A percentile compares a stretch with the other conserved stretches of the same genome.
phyloP scores from a whole-genome alignment of 2,797 vertebrate genomes.

The Ctenopoma kingsleyae region DNA sequence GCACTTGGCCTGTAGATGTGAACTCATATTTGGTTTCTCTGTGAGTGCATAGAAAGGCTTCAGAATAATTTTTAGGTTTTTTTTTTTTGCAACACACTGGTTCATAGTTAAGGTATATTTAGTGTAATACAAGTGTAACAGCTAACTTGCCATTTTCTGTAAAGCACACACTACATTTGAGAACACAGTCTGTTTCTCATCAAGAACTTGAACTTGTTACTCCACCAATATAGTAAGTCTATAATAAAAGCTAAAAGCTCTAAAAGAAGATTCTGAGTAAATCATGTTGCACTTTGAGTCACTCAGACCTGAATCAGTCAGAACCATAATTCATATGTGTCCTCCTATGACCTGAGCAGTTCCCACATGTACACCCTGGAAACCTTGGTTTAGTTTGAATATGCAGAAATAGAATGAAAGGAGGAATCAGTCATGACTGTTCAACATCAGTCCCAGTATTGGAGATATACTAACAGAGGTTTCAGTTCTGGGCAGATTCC shows the following conservation, averaged over 20 bases:
- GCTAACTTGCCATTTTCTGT: background rate
- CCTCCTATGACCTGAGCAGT: too few relatives aligned
- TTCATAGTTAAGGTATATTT: background rate
- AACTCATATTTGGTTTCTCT: conserved; percentile 25
- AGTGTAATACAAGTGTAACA: background rate
- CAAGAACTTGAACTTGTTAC: background rate
- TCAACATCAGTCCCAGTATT: background rate
- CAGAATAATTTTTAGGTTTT: too few relatives aligned
- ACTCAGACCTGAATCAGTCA: background rate
- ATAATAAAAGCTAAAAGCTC: background rate
- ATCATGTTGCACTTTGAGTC: conserved; percentile 1
- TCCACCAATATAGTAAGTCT: background rate
- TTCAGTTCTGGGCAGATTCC: background rate
- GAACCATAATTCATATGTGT: background rate
- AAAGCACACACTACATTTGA: too few relatives aligned
- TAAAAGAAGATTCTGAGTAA: too few relatives aligned
- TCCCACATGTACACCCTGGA: too few relatives aligned
- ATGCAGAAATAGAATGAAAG: too few relatives aligned
- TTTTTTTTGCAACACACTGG: too few relatives aligned
- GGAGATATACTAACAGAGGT: background rate
- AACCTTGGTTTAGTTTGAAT: too few relatives aligned
- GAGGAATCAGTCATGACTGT: too few relatives aligned
- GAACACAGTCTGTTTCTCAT: too few relatives aligned
- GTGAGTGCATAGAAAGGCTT: conserved; percentile 5
- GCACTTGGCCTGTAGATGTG: conserved; percentile 16